phyloP scores from a whole-genome alignment of 1,140 invertebrate species.

The Microplitis mediator region DNA sequence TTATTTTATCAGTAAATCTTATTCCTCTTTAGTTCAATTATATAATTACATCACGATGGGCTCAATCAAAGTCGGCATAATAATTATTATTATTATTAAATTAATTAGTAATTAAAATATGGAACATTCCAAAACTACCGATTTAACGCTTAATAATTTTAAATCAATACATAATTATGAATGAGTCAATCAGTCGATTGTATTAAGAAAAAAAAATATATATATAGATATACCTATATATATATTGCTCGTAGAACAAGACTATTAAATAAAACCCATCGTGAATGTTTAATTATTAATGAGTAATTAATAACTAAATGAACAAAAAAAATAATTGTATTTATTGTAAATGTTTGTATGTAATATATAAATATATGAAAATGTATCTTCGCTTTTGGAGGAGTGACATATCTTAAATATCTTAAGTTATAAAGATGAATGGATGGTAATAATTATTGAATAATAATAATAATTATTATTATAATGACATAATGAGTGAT shows the following conservation, averaged over 20 bases:
- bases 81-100: neutral
- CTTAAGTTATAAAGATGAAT: constrained; percentile 31
- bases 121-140: neutral
- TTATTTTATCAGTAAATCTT: too few relatives aligned
- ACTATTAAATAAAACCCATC: constrained; percentile 8
- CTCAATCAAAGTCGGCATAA: neutral
- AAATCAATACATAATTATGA: neutral
- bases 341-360: constrained; percentile 62
- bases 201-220: too few relatives aligned
- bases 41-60: neutral
- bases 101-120: neutral
- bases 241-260: neutral
- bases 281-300: constrained; percentile 23
- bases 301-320: constrained; percentile 28
- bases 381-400: constrained; percentile 55
- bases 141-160: constrained; percentile 10
- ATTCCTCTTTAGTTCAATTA: too few relatives aligned
- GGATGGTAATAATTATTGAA: neutral
- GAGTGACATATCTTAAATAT: constrained; percentile 37
- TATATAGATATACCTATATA: too few relatives aligned
- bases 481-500: neutral
- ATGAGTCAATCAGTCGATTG: neutral
- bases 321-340: constrained; percentile 38
- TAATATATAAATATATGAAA: constrained; percentile 59
- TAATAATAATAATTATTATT: neutral